Percentiles rank a stretch among this genome's conserved stretches.
Conservation (phyloP, 2,888 invertebrate species). For the Antheraea assamensis region DNA sequence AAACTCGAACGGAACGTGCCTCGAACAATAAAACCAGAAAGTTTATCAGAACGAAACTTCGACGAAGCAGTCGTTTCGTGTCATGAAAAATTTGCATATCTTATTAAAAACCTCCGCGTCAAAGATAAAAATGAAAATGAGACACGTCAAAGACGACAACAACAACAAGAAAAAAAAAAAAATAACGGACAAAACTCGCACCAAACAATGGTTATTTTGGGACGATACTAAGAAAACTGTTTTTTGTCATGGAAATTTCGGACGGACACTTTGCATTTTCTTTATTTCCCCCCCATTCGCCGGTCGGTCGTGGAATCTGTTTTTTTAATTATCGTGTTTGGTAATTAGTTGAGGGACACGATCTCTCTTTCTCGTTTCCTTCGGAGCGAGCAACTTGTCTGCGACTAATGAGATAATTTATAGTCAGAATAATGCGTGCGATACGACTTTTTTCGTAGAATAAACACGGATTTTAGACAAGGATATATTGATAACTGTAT, state of each 20-base stretch:
- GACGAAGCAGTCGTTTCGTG: conserved; percentile 51
- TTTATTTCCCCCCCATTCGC: conserved; percentile 55
- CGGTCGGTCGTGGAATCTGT: conserved; percentile 69
- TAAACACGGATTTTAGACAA: background rate
- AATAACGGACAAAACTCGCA: conserved; percentile 67
- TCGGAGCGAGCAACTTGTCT: conserved; percentile 71
- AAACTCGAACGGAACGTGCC: conserved; percentile 36
- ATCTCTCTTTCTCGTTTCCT: conserved; percentile 66
- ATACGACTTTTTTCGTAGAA: conserved; percentile 12
- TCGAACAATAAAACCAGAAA: conserved; percentile 31
- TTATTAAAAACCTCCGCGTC: conserved; percentile 77
- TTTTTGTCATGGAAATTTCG: conserved; percentile 79
- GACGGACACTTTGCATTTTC: conserved; percentile 80
- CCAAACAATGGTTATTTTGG: conserved; percentile 78
- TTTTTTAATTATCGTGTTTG: conserved; percentile 82
- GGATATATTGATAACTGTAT: background rate
- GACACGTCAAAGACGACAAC: conserved; percentile 46
- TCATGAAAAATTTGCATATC: conserved; percentile 74
- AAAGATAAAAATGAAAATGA: conserved; percentile 79
- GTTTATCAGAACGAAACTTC: conserved; percentile 56
- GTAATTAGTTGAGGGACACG: conserved; percentile 81
- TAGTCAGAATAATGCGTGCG: conserved; percentile 48
- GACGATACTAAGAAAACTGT: conserved; percentile 74
- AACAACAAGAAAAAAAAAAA: conserved; percentile 72
- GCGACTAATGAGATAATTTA: conserved; percentile 75